Evolutionary conservation across 2,888 invertebrate species (phyloP).

Genomic region (Meteorus colon): DNA sequence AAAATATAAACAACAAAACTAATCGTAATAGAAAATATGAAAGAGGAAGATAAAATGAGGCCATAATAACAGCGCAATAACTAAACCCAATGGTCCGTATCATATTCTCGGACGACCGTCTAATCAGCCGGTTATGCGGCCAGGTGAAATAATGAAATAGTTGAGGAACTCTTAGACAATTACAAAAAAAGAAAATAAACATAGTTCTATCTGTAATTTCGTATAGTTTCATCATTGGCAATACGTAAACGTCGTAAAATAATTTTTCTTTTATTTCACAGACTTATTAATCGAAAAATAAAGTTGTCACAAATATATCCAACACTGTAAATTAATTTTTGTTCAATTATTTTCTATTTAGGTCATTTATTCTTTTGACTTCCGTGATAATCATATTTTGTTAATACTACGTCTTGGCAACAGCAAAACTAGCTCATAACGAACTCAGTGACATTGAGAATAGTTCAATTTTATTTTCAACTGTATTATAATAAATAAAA

Average conservation of each 20-base stretch:
- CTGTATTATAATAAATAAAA: background rate
- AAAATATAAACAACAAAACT: background rate
- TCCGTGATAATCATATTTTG: background rate
- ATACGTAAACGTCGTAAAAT: background rate
- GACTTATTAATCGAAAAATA: too few species aligned
- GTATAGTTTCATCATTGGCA: background rate
- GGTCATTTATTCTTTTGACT: background rate
- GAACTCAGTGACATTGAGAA: background rate
- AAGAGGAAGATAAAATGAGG: background rate
- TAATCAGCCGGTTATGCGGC: background rate
- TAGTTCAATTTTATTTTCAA: background rate
- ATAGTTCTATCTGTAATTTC: background rate
- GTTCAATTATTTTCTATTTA: background rate
- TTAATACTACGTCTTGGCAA: background rate
- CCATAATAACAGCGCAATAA: background rate
- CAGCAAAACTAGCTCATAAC: background rate
- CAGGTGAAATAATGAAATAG: background rate
- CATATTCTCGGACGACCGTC: background rate
- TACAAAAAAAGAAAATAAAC: background rate
- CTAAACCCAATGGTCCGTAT: background rate
- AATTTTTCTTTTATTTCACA: too few species aligned
- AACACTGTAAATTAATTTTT: too few species aligned
- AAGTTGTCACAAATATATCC: too few species aligned
- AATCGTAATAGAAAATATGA: background rate
- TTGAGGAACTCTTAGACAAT: background rate